Evolutionary conservation across 2,888 invertebrate species (phyloP), one percentile per base, ranked within the genome.

Genomic region (Noctua fimbriata): DNA sequence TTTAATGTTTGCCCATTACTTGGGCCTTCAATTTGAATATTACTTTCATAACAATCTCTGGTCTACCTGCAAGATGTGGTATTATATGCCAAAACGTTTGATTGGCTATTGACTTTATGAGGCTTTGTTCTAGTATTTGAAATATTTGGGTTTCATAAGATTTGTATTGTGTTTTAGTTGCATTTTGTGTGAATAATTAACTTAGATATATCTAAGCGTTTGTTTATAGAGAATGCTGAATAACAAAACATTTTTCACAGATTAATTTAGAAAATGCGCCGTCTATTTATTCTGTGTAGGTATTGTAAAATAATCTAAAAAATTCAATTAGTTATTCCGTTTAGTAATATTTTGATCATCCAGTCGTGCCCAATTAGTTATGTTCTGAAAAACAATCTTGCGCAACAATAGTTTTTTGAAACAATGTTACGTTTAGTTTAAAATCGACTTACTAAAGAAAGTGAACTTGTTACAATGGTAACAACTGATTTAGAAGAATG

Each of bases 361-460:
- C 66, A 84, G 28, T 87, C 74, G 74, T 41, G 44, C 3, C 81
- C 72, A 81, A 81, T 81, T 74, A 84, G 81, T 77, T 67, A 69
- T 81, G 73, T 78, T 81, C 73, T 83, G 77, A 69, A 84, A 74
- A 75, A 16, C 69, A 66, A 52, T 71, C 2, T 78, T 81, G 24
- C 74, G 65, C 72, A 76, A 87, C 60, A 72, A 69, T 52, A 7
- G 41, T 63, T 72, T 86, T 86, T 49, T 65, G 69, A 86, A 79
- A 69, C 58, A 74, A 79, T 60, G 65, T 83, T 72, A 76, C 72
- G 65, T 79, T 72, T 44, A 69, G 58, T 66, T 73, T 73, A 52
- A 76, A 28, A 71, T 69, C n/a, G 69, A 76, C 49, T 73, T 44
- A 69, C 18, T 3, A 18, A 71, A 79, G 63, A 86, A 83, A 83